Evolutionary conservation across 2,797 vertebrate species (phyloP), one percentile per base, ranked within the genome.

Genomic region (Macrochelys suwanniensis): DNA sequence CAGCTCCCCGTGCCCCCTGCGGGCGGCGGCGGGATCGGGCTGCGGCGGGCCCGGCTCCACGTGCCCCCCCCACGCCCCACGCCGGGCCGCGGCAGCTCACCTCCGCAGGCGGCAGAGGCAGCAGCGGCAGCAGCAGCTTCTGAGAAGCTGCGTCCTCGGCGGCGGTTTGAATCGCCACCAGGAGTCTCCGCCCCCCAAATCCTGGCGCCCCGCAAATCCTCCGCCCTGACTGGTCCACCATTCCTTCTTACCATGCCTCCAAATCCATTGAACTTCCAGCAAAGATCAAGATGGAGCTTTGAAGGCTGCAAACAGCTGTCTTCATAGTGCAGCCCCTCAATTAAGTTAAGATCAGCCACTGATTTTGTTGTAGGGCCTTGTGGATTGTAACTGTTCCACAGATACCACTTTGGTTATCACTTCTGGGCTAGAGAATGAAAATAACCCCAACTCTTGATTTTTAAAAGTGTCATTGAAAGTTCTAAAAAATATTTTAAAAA

Each of bases 361-460:
- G n/a, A 10, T 5, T 80, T 54, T 42, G 42, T 26, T 56, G 51
- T 37, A 56, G n/a, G 53, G 31, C 37, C 68, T 28, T 79, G 45
- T 91, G 50, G 84, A 88, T 81, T 19, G 0, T 71, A 87, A 83
- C 9, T 51, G 21, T 47, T 25, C 42, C 79, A 25, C 37, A 84
- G 92, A 57, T 57, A 93, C 82, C 28, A 23, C 82, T 91, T 84
- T 16, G 37, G 91, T 93, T 90, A 92, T 13, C 45, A 3, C 80
- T 92, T 93, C 54, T 85, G 79, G n/a, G 76, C 79, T 83, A 68
- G 88, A 84, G 68, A 94, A 86, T 77, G 26, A 74, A 82, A 61
- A 26, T 28, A 84, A 87, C 59, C 26, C 2, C 28, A 15, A 82
- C 85, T 83, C 0, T 1, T 10, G 82, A 68, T 84, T 86, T 65